Evolutionary conservation across 2,888 invertebrate genomes (phyloP), one percentile per base, ranked within the genome.

Genomic region (Apeira syringaria): DNA sequence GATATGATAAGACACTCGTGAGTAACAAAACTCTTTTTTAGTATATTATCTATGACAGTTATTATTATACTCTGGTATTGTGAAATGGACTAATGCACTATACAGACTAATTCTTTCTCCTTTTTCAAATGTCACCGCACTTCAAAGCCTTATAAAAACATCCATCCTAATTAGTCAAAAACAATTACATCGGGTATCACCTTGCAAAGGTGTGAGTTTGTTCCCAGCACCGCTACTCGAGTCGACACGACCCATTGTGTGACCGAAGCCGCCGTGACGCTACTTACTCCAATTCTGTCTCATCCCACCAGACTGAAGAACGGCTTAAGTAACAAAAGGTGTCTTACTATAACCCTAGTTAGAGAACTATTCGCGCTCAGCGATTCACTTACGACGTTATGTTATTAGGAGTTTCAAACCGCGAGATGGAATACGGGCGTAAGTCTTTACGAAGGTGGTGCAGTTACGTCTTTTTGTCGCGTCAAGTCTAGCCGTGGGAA

Each of bases 201-300:
- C 75, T 74, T 73, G 81, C 71, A 61, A 65, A 86, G 86, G 86
- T 87, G 86, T 80, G 80, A 85, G 76, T 74, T 54, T 17, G 74
- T 80, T 84, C 84, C 74, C 83, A 81, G 74, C 82, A 84, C 86
- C 83, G 86, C 86, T 85, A 86, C 77, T 73, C 83, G 84, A 76
- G 72, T 74, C 79, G 72, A 80, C 83, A 80, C 80, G 74, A 71
- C 74, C 80, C 73, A 88, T 89, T 89, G 88, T 88, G 86, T 84
- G 82, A 85, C 78, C 82, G 81, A 80, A 80, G 78, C 80, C 81
- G 84, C 80, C 87, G 84, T 87, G 87, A 85, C 85, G 86, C 86
- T 89, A 88, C 88, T 86, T 87, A 89, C 88, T 89, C 88, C 83
- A 88, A 88, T 88, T 89, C 87, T 85, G 86, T 84, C 84, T 78